Base-by-base conservation (phyloP, 2,888 invertebrate species). In the Fragum fragum region DNA sequence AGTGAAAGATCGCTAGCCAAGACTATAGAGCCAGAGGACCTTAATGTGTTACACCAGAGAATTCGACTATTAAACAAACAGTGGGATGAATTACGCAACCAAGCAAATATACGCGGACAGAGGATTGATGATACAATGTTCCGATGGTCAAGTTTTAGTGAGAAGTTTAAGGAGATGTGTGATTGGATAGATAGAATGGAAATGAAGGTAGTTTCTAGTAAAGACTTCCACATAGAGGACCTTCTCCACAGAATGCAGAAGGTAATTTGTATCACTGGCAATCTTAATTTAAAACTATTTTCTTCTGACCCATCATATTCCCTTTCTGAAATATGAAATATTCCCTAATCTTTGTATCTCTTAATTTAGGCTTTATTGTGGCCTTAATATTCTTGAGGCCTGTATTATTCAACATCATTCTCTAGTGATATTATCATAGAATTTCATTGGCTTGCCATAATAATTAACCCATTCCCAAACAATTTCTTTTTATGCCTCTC, bases 31-130 rank as follows among this genome's bases (percentile, higher is more conserved):
- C 85, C 92, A n/a, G 93, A 93, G 69, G 94, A 94, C 85, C 83
- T 93, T 63, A 90, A 90, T 73, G 86, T 94, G 23, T 88, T 94
- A 32, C 91, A 91, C 69, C 93, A 94, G 81, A 87, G 94, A 29
- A 91, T 93, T 28, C 81, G 89, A 14, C 90, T 94, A 57, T 89
- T 94, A 16, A 90, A 91, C 86, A 94, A 93, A 85, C 94, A 93
- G 83, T 94, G 94, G 94, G 90, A 91, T 57, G 94, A 94, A 82
- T 86, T 93, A 7, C 85, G 83, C 42, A 89, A 89, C 59, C 94
- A 94, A 85, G 89, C 92, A 9, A 75, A 78, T 9, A 74, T 90
- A 29, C 81, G 91, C 6, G 88, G 85, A 39, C 90, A 91, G 76
- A 80, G 90, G 14, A 88, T 93, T 59, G 82, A 86, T n/a, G 91